phyloP scores from a whole-genome alignment of 1,140 invertebrate genomes.

The Ephestia elutella region DNA sequence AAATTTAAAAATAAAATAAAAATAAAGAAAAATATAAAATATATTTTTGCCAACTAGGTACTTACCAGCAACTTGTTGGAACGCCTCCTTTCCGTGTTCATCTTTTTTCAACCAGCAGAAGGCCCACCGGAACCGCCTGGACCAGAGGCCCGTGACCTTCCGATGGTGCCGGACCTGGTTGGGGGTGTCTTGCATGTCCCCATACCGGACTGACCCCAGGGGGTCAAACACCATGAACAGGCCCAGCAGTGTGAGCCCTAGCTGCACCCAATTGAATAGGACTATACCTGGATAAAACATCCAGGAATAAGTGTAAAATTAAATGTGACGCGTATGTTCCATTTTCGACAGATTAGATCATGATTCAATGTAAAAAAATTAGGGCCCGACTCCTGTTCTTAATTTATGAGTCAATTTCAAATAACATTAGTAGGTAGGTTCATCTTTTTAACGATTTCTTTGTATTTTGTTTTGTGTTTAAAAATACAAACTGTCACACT shows the following conservation, averaged over 20 bases:
- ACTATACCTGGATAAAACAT: constrained; percentile 77
- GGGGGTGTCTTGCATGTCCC: constrained; percentile 75
- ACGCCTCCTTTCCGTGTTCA: constrained; percentile 87
- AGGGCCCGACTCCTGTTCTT: no score
- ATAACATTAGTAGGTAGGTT: no score
- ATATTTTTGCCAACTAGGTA: not conserved
- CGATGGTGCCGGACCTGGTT: constrained; percentile 76
- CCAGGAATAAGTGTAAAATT: not conserved
- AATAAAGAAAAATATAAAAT: no score
- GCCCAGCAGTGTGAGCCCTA: constrained; percentile 83
- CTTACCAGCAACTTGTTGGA: constrained; percentile 86
- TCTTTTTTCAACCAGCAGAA: constrained; percentile 88
- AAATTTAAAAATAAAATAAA: no score
- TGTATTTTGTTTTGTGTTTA: no score
- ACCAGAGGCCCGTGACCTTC: constrained; percentile 80
- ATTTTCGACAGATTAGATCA: no score
- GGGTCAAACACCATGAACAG: constrained; percentile 88
- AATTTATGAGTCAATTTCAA: no score
- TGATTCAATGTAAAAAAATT: no score
- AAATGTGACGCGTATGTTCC: no score
- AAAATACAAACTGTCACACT: no score
- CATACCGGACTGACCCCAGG: constrained; percentile 79
- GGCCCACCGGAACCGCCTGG: constrained; percentile 82
- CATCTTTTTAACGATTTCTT: no score
- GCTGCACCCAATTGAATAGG: constrained; percentile 86